A percentile compares a stretch with the other conserved stretches of the same genome.
These are phyloP conservation scores for Pristionchus exspectatus DNA, from an alignment of 2,888 invertebrate species.

Conservation along the genomic window DNA sequence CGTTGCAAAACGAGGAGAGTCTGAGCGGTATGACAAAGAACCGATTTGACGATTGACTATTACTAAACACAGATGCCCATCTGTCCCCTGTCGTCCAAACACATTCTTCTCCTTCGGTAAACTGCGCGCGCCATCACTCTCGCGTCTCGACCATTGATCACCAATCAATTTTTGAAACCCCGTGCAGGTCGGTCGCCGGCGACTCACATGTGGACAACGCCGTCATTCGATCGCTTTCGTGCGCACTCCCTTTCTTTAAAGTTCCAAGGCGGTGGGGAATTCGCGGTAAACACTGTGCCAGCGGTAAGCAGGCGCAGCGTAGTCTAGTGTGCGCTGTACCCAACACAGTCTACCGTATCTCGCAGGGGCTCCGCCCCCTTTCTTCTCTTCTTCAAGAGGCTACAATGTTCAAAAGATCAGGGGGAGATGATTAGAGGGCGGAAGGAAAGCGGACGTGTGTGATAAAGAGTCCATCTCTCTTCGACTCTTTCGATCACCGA, in stretches of 20 bases:
- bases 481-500: background rate
- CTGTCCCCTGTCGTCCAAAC: background rate
- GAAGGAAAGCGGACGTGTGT: background rate
- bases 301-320: background rate
- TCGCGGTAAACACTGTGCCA: background rate
- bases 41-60: background rate
- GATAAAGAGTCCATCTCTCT: conserved; percentile 15
- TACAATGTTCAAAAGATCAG: conserved; percentile 9
- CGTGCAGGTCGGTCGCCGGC: background rate
- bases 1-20: background rate
- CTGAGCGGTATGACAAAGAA: background rate
- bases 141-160: background rate
- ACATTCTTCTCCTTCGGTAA: too few species aligned
- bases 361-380: background rate
- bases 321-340: conserved; percentile 16
- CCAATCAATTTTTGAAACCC: background rate
- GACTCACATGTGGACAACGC: background rate
- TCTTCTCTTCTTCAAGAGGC: background rate
- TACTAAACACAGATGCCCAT: background rate
- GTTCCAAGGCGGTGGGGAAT: background rate
- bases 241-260: background rate
- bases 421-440: background rate
- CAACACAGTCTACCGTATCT: background rate
- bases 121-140: background rate
- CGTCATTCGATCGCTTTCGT: background rate